A percentile compares a stretch with the other conserved stretches of the same genome.
Conservation (phyloP, 2,888 invertebrate genomes). For the Lasioglossum villosulum region DNA sequence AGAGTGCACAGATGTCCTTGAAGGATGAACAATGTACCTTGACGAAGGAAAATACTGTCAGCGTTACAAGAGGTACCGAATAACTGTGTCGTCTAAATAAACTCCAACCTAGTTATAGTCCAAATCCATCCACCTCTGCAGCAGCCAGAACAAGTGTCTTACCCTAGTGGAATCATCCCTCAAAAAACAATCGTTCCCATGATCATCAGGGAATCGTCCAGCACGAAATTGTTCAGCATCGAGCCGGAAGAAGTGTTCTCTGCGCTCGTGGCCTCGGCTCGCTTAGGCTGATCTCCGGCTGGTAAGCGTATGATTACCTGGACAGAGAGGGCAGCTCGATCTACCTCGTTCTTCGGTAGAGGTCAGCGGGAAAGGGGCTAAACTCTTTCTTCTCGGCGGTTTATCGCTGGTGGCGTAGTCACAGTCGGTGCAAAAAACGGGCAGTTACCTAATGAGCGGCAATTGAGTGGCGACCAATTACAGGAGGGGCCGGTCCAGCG, state of each 20-base stretch:
- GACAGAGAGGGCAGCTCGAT: conserved; percentile 22
- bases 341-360: conserved; percentile 34
- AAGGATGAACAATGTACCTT: no score
- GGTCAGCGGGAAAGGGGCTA: conserved; percentile 52
- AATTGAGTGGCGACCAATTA: conserved; percentile 83
- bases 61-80: no score
- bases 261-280: neutral
- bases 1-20: no score
- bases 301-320: conserved; percentile 68
- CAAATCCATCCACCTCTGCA: neutral
- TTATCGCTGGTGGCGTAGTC: conserved; percentile 64
- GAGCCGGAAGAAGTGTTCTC: neutral
- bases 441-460: conserved; percentile 81
- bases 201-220: neutral
- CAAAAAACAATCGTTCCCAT: neutral
- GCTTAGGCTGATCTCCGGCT: conserved; percentile 21
- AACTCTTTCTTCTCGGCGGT: conserved; percentile 42
- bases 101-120: no score
- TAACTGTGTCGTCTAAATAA: no score
- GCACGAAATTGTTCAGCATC: neutral
- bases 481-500: conserved; percentile 77
- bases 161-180: neutral
- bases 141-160: neutral
- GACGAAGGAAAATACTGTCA: no score
- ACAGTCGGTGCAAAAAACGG: conserved; percentile 75